phyloP scores from a whole-genome alignment of 1,140 invertebrate genomes.

The Drosophila kikkawai region DNA sequence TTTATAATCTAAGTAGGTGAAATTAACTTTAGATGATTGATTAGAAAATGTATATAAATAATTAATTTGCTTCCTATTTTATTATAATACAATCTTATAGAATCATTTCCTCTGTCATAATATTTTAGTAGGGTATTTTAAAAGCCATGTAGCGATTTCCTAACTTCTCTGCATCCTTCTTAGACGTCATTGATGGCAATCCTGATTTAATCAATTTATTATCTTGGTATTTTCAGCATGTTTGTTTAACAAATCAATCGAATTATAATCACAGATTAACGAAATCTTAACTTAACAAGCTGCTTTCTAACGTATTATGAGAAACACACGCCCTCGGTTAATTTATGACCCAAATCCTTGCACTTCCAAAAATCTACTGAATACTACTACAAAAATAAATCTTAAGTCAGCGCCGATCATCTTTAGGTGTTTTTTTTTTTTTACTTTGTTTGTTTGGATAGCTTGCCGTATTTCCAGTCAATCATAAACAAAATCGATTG shows the following conservation, averaged over 20 bases:
- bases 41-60: not conserved
- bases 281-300: not conserved
- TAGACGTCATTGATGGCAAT: slow-evolving; percentile 33
- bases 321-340: not conserved
- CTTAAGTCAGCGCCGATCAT: slow-evolving; percentile 14
- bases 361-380: slow-evolving; percentile 10
- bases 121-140: not conserved
- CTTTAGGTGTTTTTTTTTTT: not conserved
- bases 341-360: slow-evolving; percentile 13
- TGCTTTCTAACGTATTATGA: not conserved
- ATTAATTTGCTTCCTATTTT: not conserved
- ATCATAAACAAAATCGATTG: slow-evolving; percentile 37
- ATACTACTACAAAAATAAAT: slow-evolving; percentile 5
- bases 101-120: not conserved
- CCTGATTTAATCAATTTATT: slow-evolving; percentile 11
- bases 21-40: too few species aligned
- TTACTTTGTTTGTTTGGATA: slow-evolving; percentile 14
- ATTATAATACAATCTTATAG: not conserved
- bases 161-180: not conserved
- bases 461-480: slow-evolving; percentile 27
- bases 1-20: not conserved
- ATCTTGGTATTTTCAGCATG: slow-evolving; percentile 24
- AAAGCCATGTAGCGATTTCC: not conserved
- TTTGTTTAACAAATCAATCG: slow-evolving; percentile 29
- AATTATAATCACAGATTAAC: slow-evolving; percentile 24